Evolutionary conservation across 2,888 invertebrate genomes (phyloP), one percentile per base, ranked within the genome.

Genomic region (Zygogramma bicolorata): DNA sequence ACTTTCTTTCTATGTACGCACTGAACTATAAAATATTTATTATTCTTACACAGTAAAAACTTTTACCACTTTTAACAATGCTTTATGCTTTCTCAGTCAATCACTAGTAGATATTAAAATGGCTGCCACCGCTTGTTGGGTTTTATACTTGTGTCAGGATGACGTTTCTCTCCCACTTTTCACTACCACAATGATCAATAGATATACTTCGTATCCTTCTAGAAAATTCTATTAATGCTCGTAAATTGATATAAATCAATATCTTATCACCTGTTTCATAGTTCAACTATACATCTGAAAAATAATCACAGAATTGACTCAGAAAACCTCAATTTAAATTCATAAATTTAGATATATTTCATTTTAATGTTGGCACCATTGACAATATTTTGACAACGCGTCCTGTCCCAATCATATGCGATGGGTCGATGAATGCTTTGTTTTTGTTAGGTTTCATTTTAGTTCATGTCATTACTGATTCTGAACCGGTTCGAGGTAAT

Each of bases 141-240:
- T 79, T 82, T 82, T 83, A 83, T 84, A 84, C 38, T 8, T n/a
- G 5, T 53, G 53, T 53, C 53, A n/a, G 1, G 34, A 42, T 62
- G 58, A 46, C 18, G 25, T 67, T 68, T 75, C 79, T 81, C 81
- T 80, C 79, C 80, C 78, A 42, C 68, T 53, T 62, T 46, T 49
- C 81, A 80, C 58, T 73, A 81, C 81, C 79, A 80, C 77, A 78
- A 77, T 79, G 27, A n/a, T 53, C 82, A 79, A 70, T 18, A 42
- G 27, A 46, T 49, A 66, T 57, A 62, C 75, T 72, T 74, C 67
- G 67, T 74, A 79, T 76, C 68, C 68, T 74, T 77, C 76, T 38
- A 58, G 67, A 71, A 65, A 73, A 74, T n/a, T 27, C 1, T n/a
- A 13, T 25, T 53, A 27, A 53, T 13, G 4, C 0, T 53, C n/a